Conservation (phyloP, 2,797 vertebrate species). For the Megaceryle alcyon region DNA sequence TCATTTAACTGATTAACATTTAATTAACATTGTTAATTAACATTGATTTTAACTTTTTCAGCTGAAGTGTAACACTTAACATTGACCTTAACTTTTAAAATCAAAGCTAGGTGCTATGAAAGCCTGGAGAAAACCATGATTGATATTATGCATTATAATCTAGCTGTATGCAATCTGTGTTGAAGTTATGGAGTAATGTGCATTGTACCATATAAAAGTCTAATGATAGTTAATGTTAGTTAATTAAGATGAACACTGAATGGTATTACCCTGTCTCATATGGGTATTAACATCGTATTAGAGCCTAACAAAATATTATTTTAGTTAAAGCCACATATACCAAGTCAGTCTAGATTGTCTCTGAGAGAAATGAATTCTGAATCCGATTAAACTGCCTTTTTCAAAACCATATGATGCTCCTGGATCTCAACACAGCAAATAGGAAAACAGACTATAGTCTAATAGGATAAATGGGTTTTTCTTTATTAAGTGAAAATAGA, state of each 20-base stretch:
- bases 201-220: conserved; percentile 81
- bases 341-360: conserved; percentile 62
- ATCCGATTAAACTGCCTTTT: conserved; percentile 53
- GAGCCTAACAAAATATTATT: conserved; percentile 82
- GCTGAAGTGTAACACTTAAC: conserved; percentile 78
- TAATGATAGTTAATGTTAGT: conserved; percentile 83
- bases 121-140: conserved; percentile 76
- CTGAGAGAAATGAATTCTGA: conserved; percentile 61
- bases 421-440: conserved; percentile 50
- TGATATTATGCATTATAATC: conserved; percentile 79
- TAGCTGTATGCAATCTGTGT: conserved; percentile 68
- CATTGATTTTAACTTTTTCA: conserved; percentile 79
- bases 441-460: conserved; percentile 15
- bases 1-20: conserved; percentile 82
- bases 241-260: conserved; percentile 83
- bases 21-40: conserved; percentile 84
- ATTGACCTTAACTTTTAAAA: conserved; percentile 81
- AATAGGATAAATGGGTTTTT: not conserved
- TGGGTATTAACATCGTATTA: conserved; percentile 78
- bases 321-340: conserved; percentile 74
- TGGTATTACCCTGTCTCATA: conserved; percentile 76
- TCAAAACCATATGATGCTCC: conserved; percentile 46
- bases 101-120: conserved; percentile 74
- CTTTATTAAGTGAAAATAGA: conserved; percentile 1
- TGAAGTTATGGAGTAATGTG: conserved; percentile 80